Percentiles rank a stretch among this genome's conserved stretches.
Conservation (phyloP, 2,888 invertebrate species). For the Plemyria rubiginata region DNA sequence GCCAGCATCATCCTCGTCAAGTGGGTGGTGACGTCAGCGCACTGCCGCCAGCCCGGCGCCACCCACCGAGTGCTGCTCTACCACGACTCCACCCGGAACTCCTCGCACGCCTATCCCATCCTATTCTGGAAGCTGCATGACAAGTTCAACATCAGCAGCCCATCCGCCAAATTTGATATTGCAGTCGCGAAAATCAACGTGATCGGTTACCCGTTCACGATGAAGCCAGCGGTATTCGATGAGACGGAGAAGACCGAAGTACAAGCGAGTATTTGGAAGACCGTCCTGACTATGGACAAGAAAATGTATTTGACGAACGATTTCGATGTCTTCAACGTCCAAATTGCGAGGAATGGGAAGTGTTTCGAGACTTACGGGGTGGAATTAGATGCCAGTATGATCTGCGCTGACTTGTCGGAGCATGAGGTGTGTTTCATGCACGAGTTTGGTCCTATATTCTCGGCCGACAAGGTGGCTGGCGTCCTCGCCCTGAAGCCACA, state of each 20-base stretch:
- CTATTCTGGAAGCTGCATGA: slow-evolving; percentile 71
- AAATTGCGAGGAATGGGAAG: slow-evolving; percentile 40
- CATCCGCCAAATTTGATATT: slow-evolving; percentile 59
- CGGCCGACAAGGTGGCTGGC: slow-evolving; percentile 62
- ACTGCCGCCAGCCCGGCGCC: slow-evolving; percentile 60
- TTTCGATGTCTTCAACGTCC: slow-evolving; percentile 55
- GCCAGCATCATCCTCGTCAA: slow-evolving; percentile 66
- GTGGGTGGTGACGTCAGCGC: slow-evolving; percentile 72
- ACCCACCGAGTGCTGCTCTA: slow-evolving; percentile 65
- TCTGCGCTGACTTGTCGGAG: slow-evolving; percentile 64
- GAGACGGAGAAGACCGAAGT: slow-evolving; percentile 36
- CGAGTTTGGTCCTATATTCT: slow-evolving; percentile 72
- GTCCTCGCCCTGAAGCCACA: slow-evolving; percentile 61
- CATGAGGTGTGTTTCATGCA: slow-evolving; percentile 71
- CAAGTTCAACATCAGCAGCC: slow-evolving; percentile 55
- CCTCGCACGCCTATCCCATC: slow-evolving; percentile 63
- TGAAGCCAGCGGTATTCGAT: slow-evolving; percentile 60
- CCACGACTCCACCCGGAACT: slow-evolving; percentile 62
- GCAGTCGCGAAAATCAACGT: slow-evolving; percentile 69
- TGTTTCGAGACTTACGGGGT: slow-evolving; percentile 67
- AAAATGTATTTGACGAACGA: slow-evolving; percentile 69
- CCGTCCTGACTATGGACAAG: slow-evolving; percentile 68
- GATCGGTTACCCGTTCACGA: slow-evolving; percentile 47
- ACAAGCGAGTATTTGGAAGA: slow-evolving; percentile 71
- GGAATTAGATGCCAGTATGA: slow-evolving; percentile 56